These are phyloP conservation scores for Phodopus roborovskii DNA, from an alignment of 2,113 vertebrate genomes.

Conservation along the genomic window DNA sequence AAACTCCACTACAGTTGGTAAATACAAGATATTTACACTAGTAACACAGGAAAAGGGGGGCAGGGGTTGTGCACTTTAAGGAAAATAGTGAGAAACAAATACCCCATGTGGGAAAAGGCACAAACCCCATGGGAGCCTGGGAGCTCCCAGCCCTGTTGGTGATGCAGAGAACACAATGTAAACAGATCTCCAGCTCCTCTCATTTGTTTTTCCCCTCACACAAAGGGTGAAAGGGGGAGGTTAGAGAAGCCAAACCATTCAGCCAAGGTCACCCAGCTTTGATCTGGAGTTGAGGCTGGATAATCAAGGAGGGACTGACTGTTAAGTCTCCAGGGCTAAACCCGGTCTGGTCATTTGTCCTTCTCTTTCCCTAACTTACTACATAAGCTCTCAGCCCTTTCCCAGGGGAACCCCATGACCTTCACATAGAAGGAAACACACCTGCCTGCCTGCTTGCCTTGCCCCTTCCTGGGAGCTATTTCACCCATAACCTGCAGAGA, in stretches of 20 bases:
- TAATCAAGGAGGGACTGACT: not conserved
- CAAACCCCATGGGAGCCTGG: not conserved
- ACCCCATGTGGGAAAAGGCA: not conserved
- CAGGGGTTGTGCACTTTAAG: not conserved
- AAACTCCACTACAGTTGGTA: not conserved
- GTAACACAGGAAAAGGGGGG: not conserved
- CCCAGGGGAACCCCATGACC: slow-evolving; percentile 4
- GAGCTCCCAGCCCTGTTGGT: not conserved
- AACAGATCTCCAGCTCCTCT: not conserved
- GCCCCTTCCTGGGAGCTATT: slow-evolving; percentile 21
- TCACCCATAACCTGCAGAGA: accelerated
- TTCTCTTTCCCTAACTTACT: not conserved
- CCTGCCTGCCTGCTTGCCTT: not conserved
- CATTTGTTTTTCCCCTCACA: not conserved
- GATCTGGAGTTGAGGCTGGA: not conserved
- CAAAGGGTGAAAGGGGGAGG: not conserved
- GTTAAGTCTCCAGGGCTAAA: not conserved
- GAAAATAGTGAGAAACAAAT: not conserved
- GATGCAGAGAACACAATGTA: too few relatives aligned
- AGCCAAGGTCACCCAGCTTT: not conserved
- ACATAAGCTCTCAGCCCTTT: not conserved
- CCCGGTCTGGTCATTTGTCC: not conserved
- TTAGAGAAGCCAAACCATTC: not conserved
- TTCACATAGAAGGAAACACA: slow-evolving; percentile 38
- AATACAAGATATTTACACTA: not conserved